Conservation (phyloP, 2,888 invertebrate genomes). For the Shargacucullia verbasci region DNA sequence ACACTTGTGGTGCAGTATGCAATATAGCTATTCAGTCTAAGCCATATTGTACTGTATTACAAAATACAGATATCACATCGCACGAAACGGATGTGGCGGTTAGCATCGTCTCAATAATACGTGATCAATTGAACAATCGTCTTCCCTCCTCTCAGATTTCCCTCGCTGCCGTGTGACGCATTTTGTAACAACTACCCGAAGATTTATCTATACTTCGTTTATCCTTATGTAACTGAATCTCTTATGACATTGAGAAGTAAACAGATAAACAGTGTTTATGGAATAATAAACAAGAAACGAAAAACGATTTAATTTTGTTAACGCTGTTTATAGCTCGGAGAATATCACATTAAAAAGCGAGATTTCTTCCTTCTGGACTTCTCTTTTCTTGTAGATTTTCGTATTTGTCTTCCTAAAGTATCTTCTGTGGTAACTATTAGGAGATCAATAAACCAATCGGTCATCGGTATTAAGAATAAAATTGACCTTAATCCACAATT, state of each 20-base stretch:
- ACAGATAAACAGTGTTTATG: constrained; percentile 27
- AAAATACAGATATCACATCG: constrained; percentile 20
- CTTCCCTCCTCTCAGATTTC: constrained; percentile 47
- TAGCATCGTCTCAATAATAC: constrained; percentile 59
- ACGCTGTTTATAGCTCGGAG: no score
- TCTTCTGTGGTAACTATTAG: no score
- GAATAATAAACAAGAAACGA: constrained; percentile 21
- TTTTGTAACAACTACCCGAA: constrained; percentile 28
- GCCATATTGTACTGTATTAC: constrained; percentile 24
- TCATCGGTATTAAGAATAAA: no score
- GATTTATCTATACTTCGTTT: constrained; percentile 39
- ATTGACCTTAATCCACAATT: no score
- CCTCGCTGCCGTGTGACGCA: constrained; percentile 17
- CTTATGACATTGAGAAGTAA: constrained; percentile 45
- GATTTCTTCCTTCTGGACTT: no score
- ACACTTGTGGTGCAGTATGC: no score
- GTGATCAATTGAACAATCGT: constrained; percentile 76
- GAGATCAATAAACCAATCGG: no score
- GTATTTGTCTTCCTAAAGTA: no score
- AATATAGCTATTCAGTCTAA: constrained; percentile 24
- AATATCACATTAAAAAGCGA: no score
- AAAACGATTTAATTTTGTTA: no score
- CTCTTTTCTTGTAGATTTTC: no score
- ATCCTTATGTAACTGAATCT: constrained; percentile 35
- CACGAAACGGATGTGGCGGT: constrained; percentile 41